These are phyloP conservation scores for Diloba caeruleocephala DNA, from an alignment of 2,888 invertebrate species.

Conservation along the genomic window DNA sequence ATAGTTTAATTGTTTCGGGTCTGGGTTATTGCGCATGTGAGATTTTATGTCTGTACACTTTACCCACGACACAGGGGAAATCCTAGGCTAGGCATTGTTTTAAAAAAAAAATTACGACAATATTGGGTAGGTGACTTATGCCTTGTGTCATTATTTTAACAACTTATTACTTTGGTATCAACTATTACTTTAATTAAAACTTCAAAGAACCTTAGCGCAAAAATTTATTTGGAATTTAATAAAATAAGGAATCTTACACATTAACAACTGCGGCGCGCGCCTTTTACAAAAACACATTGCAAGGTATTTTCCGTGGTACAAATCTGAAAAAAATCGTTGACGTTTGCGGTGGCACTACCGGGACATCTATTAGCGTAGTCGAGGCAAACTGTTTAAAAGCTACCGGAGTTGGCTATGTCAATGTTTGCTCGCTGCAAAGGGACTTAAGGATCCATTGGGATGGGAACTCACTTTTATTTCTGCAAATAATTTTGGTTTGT, in stretches of 20 bases:
- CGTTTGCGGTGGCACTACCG: constrained; percentile 62
- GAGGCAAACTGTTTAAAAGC: constrained; percentile 84
- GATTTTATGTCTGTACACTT: too few species aligned
- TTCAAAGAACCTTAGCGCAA: too few species aligned
- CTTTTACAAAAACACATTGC: constrained; percentile 41
- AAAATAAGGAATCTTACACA: constrained; percentile 58
- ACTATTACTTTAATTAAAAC: too few species aligned
- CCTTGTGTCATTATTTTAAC: too few species aligned
- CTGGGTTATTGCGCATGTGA: too few species aligned
- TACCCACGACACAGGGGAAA: too few species aligned
- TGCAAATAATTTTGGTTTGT: constrained; percentile 46
- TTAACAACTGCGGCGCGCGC: constrained; percentile 49
- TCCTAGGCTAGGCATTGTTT: too few species aligned
- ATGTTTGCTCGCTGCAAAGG: constrained; percentile 71
- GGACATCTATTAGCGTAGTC: constrained; percentile 84
- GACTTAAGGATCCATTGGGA: constrained; percentile 61
- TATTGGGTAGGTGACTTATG: too few species aligned
- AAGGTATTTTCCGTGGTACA: constrained; percentile 56
- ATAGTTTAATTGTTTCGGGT: too few species aligned
- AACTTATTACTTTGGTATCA: too few species aligned
- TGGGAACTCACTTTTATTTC: constrained; percentile 57
- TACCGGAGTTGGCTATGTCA: constrained; percentile 84
- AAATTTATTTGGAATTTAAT: not conserved
- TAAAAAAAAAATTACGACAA: too few species aligned
- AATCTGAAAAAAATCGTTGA: constrained; percentile 60